Percentiles rank a stretch among this genome's conserved stretches.
These are phyloP conservation scores for Phoxinus dragarum DNA, from an alignment of 2,797 vertebrate genomes.

Conservation along the genomic window DNA sequence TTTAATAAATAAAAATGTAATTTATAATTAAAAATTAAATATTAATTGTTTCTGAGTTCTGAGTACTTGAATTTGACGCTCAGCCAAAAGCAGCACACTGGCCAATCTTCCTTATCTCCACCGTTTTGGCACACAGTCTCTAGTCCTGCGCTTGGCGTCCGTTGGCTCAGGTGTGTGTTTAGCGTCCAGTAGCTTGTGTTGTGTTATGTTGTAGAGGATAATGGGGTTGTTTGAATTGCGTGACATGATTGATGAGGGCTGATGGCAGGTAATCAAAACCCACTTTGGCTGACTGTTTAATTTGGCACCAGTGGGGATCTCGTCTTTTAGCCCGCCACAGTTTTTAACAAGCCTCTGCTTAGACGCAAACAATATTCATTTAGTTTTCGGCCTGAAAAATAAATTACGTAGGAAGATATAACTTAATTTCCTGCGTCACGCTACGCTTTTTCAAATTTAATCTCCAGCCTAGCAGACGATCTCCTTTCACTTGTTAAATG, in stretches of 20 bases:
- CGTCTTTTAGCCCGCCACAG: constrained; percentile 73
- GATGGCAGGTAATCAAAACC: constrained; percentile 83
- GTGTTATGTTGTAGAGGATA: constrained; percentile 52
- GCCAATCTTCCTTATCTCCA: constrained; percentile 29
- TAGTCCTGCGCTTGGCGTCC: constrained; percentile 17
- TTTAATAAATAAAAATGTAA: constrained; percentile 9
- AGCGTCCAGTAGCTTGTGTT: constrained; percentile 43
- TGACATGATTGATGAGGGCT: constrained; percentile 83
- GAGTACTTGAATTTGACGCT: neutral
- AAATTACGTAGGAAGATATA: constrained; percentile 81
- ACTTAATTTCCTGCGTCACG: constrained; percentile 84
- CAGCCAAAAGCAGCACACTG: constrained; percentile 23
- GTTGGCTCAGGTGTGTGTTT: constrained; percentile 42
- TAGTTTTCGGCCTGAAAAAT: constrained; percentile 80
- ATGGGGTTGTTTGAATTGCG: constrained; percentile 79
- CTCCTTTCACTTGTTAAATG: constrained; percentile 83
- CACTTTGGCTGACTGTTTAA: constrained; percentile 82
- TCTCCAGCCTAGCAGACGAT: constrained; percentile 78
- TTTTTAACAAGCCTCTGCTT: constrained; percentile 79
- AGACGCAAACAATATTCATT: constrained; percentile 86
- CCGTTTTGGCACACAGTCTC: constrained; percentile 17
- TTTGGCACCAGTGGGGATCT: constrained; percentile 80
- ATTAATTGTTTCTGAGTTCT: constrained; percentile 10
- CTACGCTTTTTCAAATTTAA: constrained; percentile 75
- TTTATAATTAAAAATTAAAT: constrained; percentile 25